Base-by-base conservation (phyloP, 2,113 vertebrate genomes). In the Thalassoma bifasciatum region DNA sequence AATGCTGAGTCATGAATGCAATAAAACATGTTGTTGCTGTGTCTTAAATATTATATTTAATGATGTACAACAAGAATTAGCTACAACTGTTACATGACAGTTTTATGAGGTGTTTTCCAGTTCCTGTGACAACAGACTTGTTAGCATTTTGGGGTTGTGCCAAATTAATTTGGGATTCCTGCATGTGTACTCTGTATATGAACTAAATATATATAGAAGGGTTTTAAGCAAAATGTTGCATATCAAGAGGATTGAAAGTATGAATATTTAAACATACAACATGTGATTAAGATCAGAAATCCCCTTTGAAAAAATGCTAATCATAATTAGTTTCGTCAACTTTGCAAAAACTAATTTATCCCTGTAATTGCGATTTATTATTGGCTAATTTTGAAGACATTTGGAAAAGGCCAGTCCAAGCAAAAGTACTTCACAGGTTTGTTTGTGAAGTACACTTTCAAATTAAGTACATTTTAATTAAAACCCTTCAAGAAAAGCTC, bases 1-100 rank as follows among this genome's bases (percentile, higher is more conserved):
- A 72, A 72, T 66, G 3, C 81, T 72, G 51, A 60, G 13, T 53
- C 57, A 61, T 12, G 5, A 66, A 77, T 79, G 81, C 81, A 88
- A 86, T 84, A 86, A 82, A 65, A 38, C 2, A 16, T 56, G 46
- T 16, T 64, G 36, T 66, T 38, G 49, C 42, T 8, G 40, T 40
- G 46, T 54, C 19, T 68, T 57, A 30, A 30, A 30, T 30, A 30
- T 30, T 4, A 30, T 24, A 52, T n/a, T 22, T 1, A 16, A 26
- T 23, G 9, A 22, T 2, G 3, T n/a, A 40, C 16, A 42, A 30
- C 16, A 42, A 30, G 30, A 30, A n/a, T 54, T 59, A n/a, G 17
- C 8, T 58, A 17, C n/a, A 59, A n/a, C 38, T 2, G 0, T n/a
- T n/a, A 34, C 14, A 9, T 16, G 37, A 10, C 34, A 53, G 16